Evolutionary conservation across 2,113 vertebrate species (phyloP), one percentile per base, ranked within the genome.

Genomic region (Barbus barbus): DNA sequence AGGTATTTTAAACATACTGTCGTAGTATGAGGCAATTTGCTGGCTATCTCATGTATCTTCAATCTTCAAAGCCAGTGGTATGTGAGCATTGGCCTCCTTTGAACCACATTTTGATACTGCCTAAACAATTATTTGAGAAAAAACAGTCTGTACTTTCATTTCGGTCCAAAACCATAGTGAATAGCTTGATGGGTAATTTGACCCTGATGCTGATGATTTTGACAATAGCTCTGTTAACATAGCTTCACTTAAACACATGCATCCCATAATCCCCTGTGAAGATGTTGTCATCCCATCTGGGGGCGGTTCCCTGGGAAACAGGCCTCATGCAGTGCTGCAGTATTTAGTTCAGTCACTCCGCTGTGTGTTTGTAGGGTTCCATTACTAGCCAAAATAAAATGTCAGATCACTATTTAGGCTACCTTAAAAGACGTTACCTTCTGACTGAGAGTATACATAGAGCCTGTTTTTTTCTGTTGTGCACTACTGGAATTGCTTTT

Each of bases 221-320:
- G 67, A 72, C 20, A 41, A 41, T 41, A 72, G 6, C 28, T 33
- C 63, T 41, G 36, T 72, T 36, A 41, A 36, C 36, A 36, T 72
- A 41, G 41, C 22, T 72, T 36, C 9, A 72, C 67, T 72, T 65
- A 65, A 72, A 38, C 67, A n/a, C 20, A n/a, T 41, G 67, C 67
- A 6, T 41, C 16, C n/a, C 56, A 13, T 46, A 48, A 63, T 69
- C 38, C 31, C 41, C 9, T 31, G 14, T 41, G 78, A 85, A 85
- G 78, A 78, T 65, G 48, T 61, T 81, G 41, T 76, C 53, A 73
- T 73, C 78, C 71, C 48, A 78, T 81, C 73, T 81, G 83, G 51
- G 51, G 73, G 41, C 12, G 46, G 86, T 81, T 81, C 73, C 82
- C 82, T 84, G 82, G 82, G 82, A 60, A 71, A 82, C 83, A 7